A percentile compares a stretch with the other conserved stretches of the same genome.
Evolutionary conservation across 2,888 invertebrate species (phyloP).

Genomic region (Anodontia alba): DNA sequence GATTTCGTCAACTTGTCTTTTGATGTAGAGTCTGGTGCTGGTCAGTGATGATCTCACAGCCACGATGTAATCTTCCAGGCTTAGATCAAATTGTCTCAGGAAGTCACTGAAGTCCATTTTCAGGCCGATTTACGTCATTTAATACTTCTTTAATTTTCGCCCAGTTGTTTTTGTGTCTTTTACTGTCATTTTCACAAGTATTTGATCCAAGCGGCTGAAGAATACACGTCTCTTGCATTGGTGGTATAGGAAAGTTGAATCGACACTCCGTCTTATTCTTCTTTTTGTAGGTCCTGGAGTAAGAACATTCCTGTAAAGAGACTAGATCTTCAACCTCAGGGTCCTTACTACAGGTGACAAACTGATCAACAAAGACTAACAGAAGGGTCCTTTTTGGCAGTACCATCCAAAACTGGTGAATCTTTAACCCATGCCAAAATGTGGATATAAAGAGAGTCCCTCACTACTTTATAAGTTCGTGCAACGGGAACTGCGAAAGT

Average conservation of each 20-base stretch:
- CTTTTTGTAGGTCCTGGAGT: constrained; percentile 43
- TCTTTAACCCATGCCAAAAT: no score
- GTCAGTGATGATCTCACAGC: neutral
- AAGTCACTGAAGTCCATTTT: constrained; percentile 17
- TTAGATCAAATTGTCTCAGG: neutral
- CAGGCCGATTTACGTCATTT: constrained; percentile 14
- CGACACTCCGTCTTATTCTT: constrained; percentile 30
- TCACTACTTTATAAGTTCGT: no score
- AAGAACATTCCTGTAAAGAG: constrained; percentile 14
- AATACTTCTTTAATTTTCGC: neutral
- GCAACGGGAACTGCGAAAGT: no score
- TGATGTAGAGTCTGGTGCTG: constrained; percentile 24
- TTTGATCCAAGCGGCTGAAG: constrained; percentile 36
- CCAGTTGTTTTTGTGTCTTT: constrained; percentile 32
- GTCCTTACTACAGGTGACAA: constrained; percentile 22
- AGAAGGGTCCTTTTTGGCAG: neutral
- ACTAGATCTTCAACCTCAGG: constrained; percentile 8
- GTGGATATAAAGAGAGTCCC: constrained; percentile 48
- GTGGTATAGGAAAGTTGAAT: constrained; percentile 57
- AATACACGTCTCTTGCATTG: constrained; percentile 37
- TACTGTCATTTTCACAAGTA: constrained; percentile 22
- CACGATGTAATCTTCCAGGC: neutral
- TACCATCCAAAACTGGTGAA: constrained; percentile 28
- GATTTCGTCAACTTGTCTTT: constrained; percentile 27
- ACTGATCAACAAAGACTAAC: neutral